A percentile compares a stretch with the other conserved stretches of the same genome.
phyloP scores from a whole-genome alignment of 2,113 vertebrate genomes.

The Sisor rabdophorus region DNA sequence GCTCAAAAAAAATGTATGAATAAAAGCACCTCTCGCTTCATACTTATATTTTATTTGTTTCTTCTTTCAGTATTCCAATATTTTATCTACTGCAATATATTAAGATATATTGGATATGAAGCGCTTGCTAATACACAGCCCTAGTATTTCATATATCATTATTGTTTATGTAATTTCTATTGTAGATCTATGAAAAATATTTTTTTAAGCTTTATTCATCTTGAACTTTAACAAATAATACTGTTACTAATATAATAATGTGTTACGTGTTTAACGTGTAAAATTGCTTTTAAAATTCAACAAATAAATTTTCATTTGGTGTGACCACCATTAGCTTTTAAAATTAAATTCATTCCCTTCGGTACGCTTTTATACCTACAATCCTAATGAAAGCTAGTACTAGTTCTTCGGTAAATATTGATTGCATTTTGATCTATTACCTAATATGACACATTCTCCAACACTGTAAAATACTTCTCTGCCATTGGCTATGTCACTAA shows the following conservation, averaged over 20 bases:
- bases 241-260: not conserved
- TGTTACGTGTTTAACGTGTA: not conserved
- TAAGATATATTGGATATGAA: no score
- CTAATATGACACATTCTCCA: not conserved
- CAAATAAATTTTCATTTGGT: not conserved
- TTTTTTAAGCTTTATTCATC: not conserved
- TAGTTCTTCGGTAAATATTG: not conserved
- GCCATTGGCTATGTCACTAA: not conserved
- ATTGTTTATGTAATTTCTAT: no score
- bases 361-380: not conserved
- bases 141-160: no score
- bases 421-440: constrained; percentile 14
- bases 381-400: not conserved
- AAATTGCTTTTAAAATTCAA: not conserved
- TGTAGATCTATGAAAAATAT: no score
- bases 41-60: no score
- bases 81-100: no score
- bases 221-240: not conserved
- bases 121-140: no score
- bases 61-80: no score
- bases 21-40: no score
- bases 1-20: no score
- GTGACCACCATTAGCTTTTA: not conserved
- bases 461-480: not conserved
- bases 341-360: not conserved